Conservation (phyloP, 2,113 vertebrate species). For the Ammodytes marinus region DNA sequence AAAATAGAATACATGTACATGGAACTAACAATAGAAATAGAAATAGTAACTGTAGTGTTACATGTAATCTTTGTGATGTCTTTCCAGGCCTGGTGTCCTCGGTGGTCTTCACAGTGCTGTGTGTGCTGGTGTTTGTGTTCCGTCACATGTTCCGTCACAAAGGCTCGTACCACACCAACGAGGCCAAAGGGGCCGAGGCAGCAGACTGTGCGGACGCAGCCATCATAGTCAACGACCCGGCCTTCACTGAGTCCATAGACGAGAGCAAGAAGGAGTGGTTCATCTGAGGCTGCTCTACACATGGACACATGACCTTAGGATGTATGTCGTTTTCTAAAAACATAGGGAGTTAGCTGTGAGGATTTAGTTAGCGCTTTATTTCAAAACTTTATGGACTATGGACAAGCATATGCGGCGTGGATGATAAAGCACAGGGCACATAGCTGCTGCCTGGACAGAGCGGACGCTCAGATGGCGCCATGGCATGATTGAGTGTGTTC, state of each 20-base stretch:
- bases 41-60: too few relatives aligned
- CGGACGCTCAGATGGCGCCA: constrained; percentile 18
- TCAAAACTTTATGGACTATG: constrained; percentile 44
- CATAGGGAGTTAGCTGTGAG: constrained; percentile 40
- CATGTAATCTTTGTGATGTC: not conserved
- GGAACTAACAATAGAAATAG: too few relatives aligned
- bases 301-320: constrained; percentile 71
- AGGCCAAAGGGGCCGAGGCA: constrained; percentile 96
- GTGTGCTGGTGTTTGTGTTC: constrained; percentile 94
- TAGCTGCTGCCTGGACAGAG: constrained; percentile 12
- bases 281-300: constrained; percentile 81
- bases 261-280: constrained; percentile 99
- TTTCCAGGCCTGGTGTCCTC: constrained; percentile 92
- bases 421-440: constrained; percentile 41
- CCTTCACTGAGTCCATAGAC: constrained; percentile 98
- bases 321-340: constrained; percentile 57
- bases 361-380: constrained; percentile 28
- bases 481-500: constrained; percentile 33
- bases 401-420: not conserved
- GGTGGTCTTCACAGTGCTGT: constrained; percentile 94
- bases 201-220: constrained; percentile 95
- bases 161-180: constrained; percentile 98
- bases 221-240: constrained; percentile 98
- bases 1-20: too few relatives aligned
- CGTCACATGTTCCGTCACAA: constrained; percentile 99